Conservation (phyloP, 2,888 invertebrate species). For the Congeria kusceri region DNA sequence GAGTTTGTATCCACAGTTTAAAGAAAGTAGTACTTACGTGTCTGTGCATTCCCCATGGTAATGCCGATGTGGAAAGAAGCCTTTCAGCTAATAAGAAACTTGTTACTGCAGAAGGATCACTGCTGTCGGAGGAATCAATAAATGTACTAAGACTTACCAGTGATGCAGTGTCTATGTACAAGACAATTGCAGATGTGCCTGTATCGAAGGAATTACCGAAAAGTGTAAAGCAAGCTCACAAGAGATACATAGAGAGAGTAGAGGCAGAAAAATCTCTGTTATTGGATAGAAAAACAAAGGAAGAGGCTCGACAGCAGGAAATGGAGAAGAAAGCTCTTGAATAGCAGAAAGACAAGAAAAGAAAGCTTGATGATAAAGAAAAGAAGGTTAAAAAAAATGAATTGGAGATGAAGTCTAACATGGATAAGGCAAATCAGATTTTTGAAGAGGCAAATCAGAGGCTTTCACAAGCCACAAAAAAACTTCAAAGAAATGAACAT, state of each 20-base stretch:
- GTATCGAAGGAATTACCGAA: constrained; percentile 6
- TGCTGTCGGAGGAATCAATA: constrained; percentile 18
- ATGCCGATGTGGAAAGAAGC: constrained; percentile 52
- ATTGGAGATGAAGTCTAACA: constrained; percentile 37
- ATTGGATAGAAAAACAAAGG: constrained; percentile 1
- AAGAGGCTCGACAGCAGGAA: constrained; percentile 9
- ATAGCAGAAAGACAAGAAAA: constrained; percentile 25
- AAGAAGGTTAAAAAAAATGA: constrained; percentile 32
- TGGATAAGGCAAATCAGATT: constrained; percentile 42
- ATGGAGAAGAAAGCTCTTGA: constrained; percentile 6
- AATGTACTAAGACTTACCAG: constrained; percentile 24
- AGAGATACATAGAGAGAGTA: constrained; percentile 17
- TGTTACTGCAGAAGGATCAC: constrained; percentile 13
- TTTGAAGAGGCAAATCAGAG: constrained; percentile 59
- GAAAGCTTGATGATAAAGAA: constrained; percentile 31
- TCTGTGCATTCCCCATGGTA: constrained; percentile 29
- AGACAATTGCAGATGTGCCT: constrained; percentile 24
- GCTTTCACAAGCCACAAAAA: constrained; percentile 34
- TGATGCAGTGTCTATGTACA: constrained; percentile 6
- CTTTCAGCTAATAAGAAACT: constrained; percentile 24
- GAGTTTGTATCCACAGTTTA: constrained; percentile 18
- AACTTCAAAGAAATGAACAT: constrained; percentile 29
- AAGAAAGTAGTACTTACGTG: constrained; percentile 28
- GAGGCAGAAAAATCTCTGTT: constrained; percentile 22
- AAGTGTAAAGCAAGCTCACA: constrained; percentile 21